phyloP scores from a whole-genome alignment of 2,113 vertebrate genomes.

The Ovis canadensis region DNA sequence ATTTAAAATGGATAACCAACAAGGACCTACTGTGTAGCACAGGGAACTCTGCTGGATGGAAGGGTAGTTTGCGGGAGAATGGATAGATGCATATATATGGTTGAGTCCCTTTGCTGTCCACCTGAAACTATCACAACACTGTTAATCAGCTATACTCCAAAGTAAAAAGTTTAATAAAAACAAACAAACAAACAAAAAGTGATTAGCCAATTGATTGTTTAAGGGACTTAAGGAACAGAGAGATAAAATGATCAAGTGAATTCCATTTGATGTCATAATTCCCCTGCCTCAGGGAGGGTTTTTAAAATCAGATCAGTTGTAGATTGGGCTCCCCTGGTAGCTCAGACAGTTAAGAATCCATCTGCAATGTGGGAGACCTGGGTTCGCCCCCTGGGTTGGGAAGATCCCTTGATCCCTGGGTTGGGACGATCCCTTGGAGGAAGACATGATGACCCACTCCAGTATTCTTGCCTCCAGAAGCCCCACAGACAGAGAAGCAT shows the following conservation, averaged over 20 bases:
- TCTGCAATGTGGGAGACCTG: neutral
- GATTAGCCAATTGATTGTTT: neutral
- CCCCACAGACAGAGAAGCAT: neutral
- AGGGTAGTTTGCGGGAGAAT: neutral
- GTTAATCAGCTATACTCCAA: neutral
- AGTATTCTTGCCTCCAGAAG: neutral
- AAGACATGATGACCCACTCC: neutral
- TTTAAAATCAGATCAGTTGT: neutral
- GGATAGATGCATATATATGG: neutral
- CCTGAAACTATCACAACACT: neutral
- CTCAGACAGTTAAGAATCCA: neutral
- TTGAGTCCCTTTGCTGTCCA: neutral
- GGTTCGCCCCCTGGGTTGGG: neutral
- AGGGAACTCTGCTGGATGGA: neutral
- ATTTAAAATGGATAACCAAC: neutral
- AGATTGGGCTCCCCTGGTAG: neutral
- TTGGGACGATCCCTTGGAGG: neutral
- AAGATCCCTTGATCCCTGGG: neutral
- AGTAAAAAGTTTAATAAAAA: neutral
- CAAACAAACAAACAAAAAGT: neutral
- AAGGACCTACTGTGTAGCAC: neutral
- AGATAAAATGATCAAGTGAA: neutral
- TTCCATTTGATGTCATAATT: neutral
- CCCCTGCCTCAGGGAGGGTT: neutral
- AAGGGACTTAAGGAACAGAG: neutral